A percentile compares a stretch with the other conserved stretches of the same genome.
These are phyloP conservation scores for Saccopteryx bilineata DNA, from an alignment of 2,113 vertebrate species.

Conservation along the genomic window DNA sequence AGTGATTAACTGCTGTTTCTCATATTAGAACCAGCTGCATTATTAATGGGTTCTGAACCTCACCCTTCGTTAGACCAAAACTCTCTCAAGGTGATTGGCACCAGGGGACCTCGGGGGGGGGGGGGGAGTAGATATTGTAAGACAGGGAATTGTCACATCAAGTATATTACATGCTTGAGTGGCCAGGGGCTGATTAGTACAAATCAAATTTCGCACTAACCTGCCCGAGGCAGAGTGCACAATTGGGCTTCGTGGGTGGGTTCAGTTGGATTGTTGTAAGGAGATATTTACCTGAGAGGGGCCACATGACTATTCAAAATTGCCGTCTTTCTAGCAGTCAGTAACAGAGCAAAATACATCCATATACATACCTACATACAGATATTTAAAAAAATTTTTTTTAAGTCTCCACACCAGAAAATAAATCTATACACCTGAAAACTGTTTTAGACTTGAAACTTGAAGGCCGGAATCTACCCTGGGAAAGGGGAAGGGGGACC, in stretches of 20 bases:
- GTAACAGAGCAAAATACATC: constrained; percentile 23
- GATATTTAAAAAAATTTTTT: background rate
- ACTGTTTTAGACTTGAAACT: constrained; percentile 45
- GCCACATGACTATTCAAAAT: constrained; percentile 48
- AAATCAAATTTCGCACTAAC: constrained; percentile 79
- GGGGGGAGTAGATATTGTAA: background rate
- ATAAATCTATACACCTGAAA: constrained; percentile 57
- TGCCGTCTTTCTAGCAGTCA: background rate
- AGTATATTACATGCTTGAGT: constrained; percentile 67
- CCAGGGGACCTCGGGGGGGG: background rate
- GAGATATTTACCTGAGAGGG: constrained; percentile 62
- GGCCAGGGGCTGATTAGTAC: constrained; percentile 76
- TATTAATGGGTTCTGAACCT: background rate
- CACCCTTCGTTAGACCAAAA: background rate
- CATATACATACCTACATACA: background rate
- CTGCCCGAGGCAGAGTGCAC: constrained; percentile 69
- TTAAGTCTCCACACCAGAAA: background rate
- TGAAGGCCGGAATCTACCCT: constrained; percentile 53
- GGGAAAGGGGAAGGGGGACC: too few relatives aligned
- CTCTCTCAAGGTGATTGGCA: constrained; percentile 47
- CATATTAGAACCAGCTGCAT: background rate
- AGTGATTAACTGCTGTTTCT: background rate
- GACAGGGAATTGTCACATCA: constrained; percentile 69
- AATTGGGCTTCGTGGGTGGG: constrained; percentile 60
- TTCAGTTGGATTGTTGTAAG: constrained; percentile 68